Percentiles rank a stretch among this genome's conserved stretches.
These are phyloP conservation scores for Osmoderma eremita DNA, from an alignment of 2,888 invertebrate genomes.

Conservation along the genomic window DNA sequence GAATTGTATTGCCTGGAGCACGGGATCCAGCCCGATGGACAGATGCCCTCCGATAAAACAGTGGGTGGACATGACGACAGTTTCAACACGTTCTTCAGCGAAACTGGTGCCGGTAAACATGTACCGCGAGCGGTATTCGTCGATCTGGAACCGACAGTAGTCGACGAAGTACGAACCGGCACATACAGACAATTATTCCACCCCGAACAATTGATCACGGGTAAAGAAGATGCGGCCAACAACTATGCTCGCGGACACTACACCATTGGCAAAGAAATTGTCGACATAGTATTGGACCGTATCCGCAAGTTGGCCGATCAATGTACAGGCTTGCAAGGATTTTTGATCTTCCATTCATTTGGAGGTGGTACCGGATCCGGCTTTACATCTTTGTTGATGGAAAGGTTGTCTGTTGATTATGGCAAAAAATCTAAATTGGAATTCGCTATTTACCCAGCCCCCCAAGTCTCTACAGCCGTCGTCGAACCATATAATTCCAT, in stretches of 20 bases:
- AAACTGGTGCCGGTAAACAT: slow-evolving; percentile 81
- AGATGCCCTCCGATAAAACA: too few species aligned
- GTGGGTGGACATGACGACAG: too few species aligned
- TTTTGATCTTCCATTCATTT: slow-evolving; percentile 86
- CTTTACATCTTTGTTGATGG: slow-evolving; percentile 92
- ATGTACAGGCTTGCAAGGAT: slow-evolving; percentile 87
- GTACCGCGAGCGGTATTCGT: slow-evolving; percentile 90
- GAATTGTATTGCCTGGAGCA: too few species aligned
- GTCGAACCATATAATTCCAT: slow-evolving; percentile 98
- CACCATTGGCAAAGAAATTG: slow-evolving; percentile 90
- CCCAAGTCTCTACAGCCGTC: slow-evolving; percentile 88
- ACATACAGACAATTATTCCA: slow-evolving; percentile 87
- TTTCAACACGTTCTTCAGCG: slow-evolving; percentile 57
- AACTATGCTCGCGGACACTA: slow-evolving; percentile 94
- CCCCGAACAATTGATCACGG: slow-evolving; percentile 91
- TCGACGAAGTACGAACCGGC: slow-evolving; percentile 85
- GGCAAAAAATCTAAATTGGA: slow-evolving; percentile 83
- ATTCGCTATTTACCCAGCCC: slow-evolving; percentile 94
- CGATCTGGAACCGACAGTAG: slow-evolving; percentile 79
- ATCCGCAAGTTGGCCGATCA: slow-evolving; percentile 85
- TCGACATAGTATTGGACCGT: slow-evolving; percentile 84
- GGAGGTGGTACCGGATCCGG: slow-evolving; percentile 92
- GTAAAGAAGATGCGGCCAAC: slow-evolving; percentile 93
- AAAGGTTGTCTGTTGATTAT: slow-evolving; percentile 73
- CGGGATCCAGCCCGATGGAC: too few species aligned